Conservation (phyloP, 2,888 invertebrate species). For the Phyto melanocephala region DNA sequence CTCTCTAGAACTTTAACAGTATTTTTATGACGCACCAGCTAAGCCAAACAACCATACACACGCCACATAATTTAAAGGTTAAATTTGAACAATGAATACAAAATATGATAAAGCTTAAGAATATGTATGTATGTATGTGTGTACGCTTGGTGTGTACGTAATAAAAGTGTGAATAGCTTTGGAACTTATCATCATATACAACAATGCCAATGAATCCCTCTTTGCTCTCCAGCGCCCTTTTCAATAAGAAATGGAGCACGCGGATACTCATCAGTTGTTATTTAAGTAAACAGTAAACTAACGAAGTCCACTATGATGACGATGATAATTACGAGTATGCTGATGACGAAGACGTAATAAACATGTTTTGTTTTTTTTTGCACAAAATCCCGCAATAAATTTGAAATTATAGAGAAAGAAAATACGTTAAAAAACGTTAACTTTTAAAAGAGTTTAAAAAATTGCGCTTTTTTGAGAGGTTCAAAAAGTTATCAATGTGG, state of each 20-base stretch:
- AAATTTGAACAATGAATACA: neutral
- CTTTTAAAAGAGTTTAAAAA: slow-evolving; percentile 12
- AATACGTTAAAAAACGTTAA: slow-evolving; percentile 48
- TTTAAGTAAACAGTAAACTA: slow-evolving; percentile 27
- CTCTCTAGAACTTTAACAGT: slow-evolving; percentile 21
- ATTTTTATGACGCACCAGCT: slow-evolving; percentile 22
- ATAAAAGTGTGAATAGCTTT: slow-evolving; percentile 33
- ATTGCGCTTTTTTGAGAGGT: neutral
- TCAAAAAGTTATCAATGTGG: no score
- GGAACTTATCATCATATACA: neutral
- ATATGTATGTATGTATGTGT: neutral
- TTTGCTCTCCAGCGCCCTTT: no score
- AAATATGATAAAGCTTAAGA: slow-evolving; percentile 21
- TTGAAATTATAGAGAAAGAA: slow-evolving; percentile 17
- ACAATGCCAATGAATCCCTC: no score
- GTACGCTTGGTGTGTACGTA: no score
- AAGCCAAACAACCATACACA: neutral
- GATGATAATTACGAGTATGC: neutral
- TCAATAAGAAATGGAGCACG: slow-evolving; percentile 9
- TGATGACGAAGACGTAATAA: slow-evolving; percentile 21
- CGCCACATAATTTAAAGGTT: slow-evolving; percentile 2
- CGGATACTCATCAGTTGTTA: neutral
- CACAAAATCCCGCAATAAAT: slow-evolving; percentile 7
- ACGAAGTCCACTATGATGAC: slow-evolving; percentile 8
- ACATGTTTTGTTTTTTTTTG: slow-evolving; percentile 36